phyloP scores from a whole-genome alignment of 2,113 vertebrate species.

The Ictalurus punctatus region DNA sequence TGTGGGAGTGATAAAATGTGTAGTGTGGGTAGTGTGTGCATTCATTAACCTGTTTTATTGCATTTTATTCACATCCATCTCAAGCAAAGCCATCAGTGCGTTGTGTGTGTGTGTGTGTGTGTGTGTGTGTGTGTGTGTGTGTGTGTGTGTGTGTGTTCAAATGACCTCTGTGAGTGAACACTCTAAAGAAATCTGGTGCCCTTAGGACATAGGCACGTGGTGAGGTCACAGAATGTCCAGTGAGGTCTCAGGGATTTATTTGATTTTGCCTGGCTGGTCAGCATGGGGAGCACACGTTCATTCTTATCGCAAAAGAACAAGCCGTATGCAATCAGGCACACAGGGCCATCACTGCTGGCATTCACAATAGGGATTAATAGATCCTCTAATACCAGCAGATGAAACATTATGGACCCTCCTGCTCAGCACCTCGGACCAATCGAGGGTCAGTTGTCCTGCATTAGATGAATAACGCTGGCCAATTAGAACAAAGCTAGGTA shows the following conservation, averaged over 20 bases:
- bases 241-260: slow-evolving; percentile 38
- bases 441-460: neutral
- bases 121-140: slow-evolving; percentile 9
- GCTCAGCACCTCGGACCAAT: slow-evolving; percentile 40
- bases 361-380: slow-evolving; percentile 62
- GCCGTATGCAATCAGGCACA: slow-evolving; percentile 51
- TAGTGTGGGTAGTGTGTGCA: neutral
- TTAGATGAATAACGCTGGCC: slow-evolving; percentile 5
- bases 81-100: slow-evolving; percentile 4
- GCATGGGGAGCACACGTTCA: slow-evolving; percentile 12
- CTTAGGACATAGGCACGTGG: slow-evolving; percentile 18
- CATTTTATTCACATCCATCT: slow-evolving; percentile 31
- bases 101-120: slow-evolving; percentile 24
- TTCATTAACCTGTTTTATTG: slow-evolving; percentile 5
- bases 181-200: slow-evolving; percentile 1
- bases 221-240: slow-evolving; percentile 43
- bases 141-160: slow-evolving; percentile 11
- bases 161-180: slow-evolving; percentile 37
- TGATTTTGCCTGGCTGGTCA: slow-evolving; percentile 39
- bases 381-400: slow-evolving; percentile 58
- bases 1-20: slow-evolving; percentile 15
- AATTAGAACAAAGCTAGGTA: slow-evolving; percentile 26
- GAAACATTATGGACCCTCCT: slow-evolving; percentile 41
- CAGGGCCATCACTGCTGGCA: slow-evolving; percentile 50
- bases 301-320: slow-evolving; percentile 61